Percentiles rank a stretch among this genome's conserved stretches.
phyloP scores from a whole-genome alignment of 2,797 vertebrate species.

The Gymnocypris eckloni region DNA sequence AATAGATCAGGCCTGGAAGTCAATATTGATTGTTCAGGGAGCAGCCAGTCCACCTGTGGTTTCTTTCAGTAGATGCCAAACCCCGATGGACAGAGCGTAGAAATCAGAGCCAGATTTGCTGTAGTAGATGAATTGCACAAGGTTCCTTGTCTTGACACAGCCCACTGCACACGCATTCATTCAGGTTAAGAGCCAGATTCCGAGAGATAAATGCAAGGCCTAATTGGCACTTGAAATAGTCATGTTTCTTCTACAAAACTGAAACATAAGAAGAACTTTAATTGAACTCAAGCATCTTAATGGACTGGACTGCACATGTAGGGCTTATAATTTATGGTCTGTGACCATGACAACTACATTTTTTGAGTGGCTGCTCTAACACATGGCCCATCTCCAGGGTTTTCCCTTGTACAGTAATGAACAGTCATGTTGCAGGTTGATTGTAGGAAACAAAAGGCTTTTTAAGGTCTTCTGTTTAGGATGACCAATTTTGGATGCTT shows the following conservation, averaged over 20 bases:
- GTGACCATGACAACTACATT: slow-evolving; percentile 37
- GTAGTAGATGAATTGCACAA: slow-evolving; percentile 50
- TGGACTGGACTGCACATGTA: slow-evolving; percentile 36
- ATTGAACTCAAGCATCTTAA: slow-evolving; percentile 60
- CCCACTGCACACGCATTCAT: slow-evolving; percentile 50
- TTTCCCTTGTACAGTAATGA: not conserved
- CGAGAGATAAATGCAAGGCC: slow-evolving; percentile 56
- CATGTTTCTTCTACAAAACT: slow-evolving; percentile 54
- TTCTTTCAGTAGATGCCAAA: slow-evolving; percentile 31
- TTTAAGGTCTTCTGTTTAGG: not conserved
- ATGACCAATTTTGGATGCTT: slow-evolving; percentile 12
- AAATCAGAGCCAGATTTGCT: slow-evolving; percentile 44
- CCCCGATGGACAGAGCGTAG: slow-evolving; percentile 30
- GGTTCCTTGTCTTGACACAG: slow-evolving; percentile 45
- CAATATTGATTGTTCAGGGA: slow-evolving; percentile 53
- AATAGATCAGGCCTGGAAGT: slow-evolving; percentile 56
- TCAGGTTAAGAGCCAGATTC: slow-evolving; percentile 48
- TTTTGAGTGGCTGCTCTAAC: slow-evolving; percentile 6
- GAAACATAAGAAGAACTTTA: slow-evolving; percentile 52
- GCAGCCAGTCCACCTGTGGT: slow-evolving; percentile 26
- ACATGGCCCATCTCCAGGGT: not conserved
- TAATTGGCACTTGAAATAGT: slow-evolving; percentile 63
- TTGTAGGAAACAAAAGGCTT: not conserved
- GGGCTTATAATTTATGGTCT: slow-evolving; percentile 28
- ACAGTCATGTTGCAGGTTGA: not conserved